Conservation (phyloP, 2,113 vertebrate species). For the chimpanzee (Pan troglodytes) region NHGRI_mPanTro3-v2.1_pri NC_086015.1:190816001-190816500, state of each 20-base stretch:
- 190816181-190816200: slow-evolving; percentile 85
- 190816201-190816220: slow-evolving; percentile 82
- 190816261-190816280: slow-evolving; percentile 76
- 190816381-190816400: slow-evolving; percentile 78
- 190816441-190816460: slow-evolving; percentile 54
- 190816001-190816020: slow-evolving; percentile 59
- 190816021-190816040: slow-evolving; percentile 59
- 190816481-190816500: background rate
- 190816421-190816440: slow-evolving; percentile 74
- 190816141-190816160: slow-evolving; percentile 88
- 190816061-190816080: slow-evolving; percentile 60
- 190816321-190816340: slow-evolving; percentile 85
- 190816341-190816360: slow-evolving; percentile 86
- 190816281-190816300: slow-evolving; percentile 86
- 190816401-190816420: slow-evolving; percentile 83
- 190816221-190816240: slow-evolving; percentile 78
- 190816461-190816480: background rate
- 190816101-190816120: slow-evolving; percentile 40
- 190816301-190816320: slow-evolving; percentile 82
- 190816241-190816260: slow-evolving; percentile 76
- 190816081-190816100: slow-evolving; percentile 25
- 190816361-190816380: slow-evolving; percentile 81
- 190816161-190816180: slow-evolving; percentile 81
- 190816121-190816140: slow-evolving; percentile 69
- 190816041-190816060: slow-evolving; percentile 54